phyloP scores from a whole-genome alignment of 2,888 invertebrate genomes.

The Hyles lineata region DNA sequence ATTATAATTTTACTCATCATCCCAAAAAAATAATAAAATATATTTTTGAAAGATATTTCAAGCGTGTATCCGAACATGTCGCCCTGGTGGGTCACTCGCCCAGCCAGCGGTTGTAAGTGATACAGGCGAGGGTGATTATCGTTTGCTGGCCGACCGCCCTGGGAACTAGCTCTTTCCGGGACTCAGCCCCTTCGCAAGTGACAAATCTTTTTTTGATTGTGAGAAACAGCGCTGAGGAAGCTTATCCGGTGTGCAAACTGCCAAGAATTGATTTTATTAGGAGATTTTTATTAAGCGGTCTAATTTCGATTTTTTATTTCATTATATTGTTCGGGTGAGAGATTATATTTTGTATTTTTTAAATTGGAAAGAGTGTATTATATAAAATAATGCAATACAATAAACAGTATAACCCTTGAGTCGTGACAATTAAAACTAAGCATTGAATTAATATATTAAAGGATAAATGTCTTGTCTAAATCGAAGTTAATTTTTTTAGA shows the following conservation, averaged over 20 bases:
- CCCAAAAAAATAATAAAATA: not conserved
- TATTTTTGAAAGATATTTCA: not conserved
- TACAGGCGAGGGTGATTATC: constrained; percentile 67
- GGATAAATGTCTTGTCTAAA: no score
- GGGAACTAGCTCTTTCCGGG: constrained; percentile 73
- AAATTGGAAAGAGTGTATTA: no score
- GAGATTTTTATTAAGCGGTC: not conserved
- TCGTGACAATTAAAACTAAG: no score
- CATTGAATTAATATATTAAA: no score
- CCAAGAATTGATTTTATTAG: constrained; percentile 17
- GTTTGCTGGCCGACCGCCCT: constrained; percentile 70
- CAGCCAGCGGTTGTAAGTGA: constrained; percentile 62
- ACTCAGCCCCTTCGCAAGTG: constrained; percentile 59
- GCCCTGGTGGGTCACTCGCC: constrained; percentile 61
- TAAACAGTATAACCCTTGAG: no score
- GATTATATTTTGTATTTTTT: no score
- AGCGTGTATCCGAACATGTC: constrained; percentile 30
- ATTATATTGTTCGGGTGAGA: not conserved
- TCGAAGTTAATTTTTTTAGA: no score
- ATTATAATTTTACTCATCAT: no score
- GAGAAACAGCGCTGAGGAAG: constrained; percentile 33
- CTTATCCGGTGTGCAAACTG: constrained; percentile 25
- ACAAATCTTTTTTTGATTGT: constrained; percentile 85
- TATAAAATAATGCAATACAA: no score
- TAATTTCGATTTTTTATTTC: not conserved